phyloP scores from a whole-genome alignment of 2,797 vertebrate species.

The Amphiprion clarkii region DNA sequence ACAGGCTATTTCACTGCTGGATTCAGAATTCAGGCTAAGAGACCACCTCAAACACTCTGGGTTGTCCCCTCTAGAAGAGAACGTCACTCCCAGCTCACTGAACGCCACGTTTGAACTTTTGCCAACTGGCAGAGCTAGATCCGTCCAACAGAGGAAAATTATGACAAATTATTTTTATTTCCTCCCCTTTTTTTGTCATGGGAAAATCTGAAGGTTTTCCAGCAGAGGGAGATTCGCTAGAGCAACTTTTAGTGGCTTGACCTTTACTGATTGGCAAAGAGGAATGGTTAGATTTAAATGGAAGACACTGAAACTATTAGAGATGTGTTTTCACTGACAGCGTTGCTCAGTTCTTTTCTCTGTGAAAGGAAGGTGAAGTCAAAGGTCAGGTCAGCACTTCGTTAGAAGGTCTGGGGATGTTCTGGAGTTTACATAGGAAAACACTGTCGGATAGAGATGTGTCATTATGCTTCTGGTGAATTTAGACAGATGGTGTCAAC shows the following conservation, averaged over 20 bases:
- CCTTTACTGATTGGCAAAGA: slow-evolving; percentile 74
- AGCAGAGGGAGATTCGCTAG: slow-evolving; percentile 60
- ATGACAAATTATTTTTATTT: slow-evolving; percentile 71
- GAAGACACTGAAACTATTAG: slow-evolving; percentile 49
- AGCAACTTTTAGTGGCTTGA: slow-evolving; percentile 56
- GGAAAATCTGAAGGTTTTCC: slow-evolving; percentile 66
- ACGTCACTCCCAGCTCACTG: slow-evolving; percentile 65
- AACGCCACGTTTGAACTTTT: slow-evolving; percentile 66
- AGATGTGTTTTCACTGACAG: slow-evolving; percentile 38
- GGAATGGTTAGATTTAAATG: slow-evolving; percentile 68
- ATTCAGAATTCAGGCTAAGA: slow-evolving; percentile 72
- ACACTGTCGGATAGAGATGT: slow-evolving; percentile 62
- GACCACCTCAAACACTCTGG: slow-evolving; percentile 76
- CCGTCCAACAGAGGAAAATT: slow-evolving; percentile 65
- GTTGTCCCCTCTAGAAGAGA: slow-evolving; percentile 62
- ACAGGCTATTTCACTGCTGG: slow-evolving; percentile 78
- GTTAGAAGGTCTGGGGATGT: slow-evolving; percentile 49
- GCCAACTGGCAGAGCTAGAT: slow-evolving; percentile 49
- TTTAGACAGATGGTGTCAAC: slow-evolving; percentile 73
- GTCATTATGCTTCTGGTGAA: slow-evolving; percentile 72
- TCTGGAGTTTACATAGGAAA: slow-evolving; percentile 71
- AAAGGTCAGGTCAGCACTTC: slow-evolving; percentile 72
- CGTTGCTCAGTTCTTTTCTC: slow-evolving; percentile 53
- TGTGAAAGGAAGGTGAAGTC: slow-evolving; percentile 65
- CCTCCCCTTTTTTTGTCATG: slow-evolving; percentile 19